Base-by-base conservation (phyloP, 1,140 invertebrate genomes). In the Drosophila tsacasi region DNA sequence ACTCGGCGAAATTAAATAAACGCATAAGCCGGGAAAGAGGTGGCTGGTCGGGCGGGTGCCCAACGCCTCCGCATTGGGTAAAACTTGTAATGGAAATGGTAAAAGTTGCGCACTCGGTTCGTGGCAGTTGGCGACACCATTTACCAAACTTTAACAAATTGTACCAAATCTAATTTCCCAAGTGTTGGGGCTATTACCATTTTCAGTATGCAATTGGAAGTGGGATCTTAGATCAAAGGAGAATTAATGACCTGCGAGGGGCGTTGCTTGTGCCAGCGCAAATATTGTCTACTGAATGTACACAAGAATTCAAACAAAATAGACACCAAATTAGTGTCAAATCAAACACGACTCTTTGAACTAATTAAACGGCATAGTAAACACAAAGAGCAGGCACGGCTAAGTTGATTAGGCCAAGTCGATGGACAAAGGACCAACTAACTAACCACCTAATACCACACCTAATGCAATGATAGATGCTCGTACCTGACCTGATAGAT, bases 71-170 rank as follows among this genome's bases (percentile, higher is more conserved):
- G 17, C 40, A 50, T 35, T 42, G 65, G 67, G 42, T 62, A 39
- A 71, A 87, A 87, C 80, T 87, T 87, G 81, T 89, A 87, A 83
- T 80, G 83, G 63, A 87, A 87, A 89, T 87, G 81, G 50, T 66
- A 63, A 86, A 87, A 87, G 84, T 89, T 87, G n/a, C 65, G 39
- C 44, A 37, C 63, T 58, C 42, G 57, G 68, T 68, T 83, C 50
- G 80, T 62, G 64, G 72, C 84, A 87, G 76, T 87, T 89, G 73
- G 84, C 81, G 71, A 83, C 84, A 78, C 76, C 64, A 89, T 80
- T 89, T 65, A 40, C 44, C 39, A 89, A 89, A 87, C 61, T 83
- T 87, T 89, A 57, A 66, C 72, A 79, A 87, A 87, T 83, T 83
- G 76, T 78, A 49, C 49, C 62, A 63, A 78, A 62, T 78, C 52